These are phyloP conservation scores for Sebastolobus altivelis DNA, from an alignment of 2,797 vertebrate genomes.

Conservation along the genomic window DNA sequence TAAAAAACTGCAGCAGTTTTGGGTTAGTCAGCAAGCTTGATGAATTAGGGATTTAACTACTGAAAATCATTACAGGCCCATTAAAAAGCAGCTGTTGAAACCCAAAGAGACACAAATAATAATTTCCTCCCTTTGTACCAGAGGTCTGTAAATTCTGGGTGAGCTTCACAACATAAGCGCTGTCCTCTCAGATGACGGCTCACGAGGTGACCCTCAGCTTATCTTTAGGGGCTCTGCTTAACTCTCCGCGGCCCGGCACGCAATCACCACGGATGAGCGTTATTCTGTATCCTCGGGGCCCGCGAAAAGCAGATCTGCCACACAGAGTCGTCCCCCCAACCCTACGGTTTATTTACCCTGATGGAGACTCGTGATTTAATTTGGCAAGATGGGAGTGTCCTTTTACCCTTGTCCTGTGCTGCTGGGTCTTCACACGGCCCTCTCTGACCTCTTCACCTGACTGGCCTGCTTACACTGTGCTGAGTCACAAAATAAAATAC, in stretches of 20 bases:
- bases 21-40: not conserved
- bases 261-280: conserved; percentile 67
- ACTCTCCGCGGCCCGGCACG: not conserved
- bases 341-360: conserved; percentile 52
- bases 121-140: conserved; percentile 10
- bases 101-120: not conserved
- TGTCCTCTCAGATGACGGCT: conserved; percentile 41
- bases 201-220: conserved; percentile 41
- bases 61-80: not conserved
- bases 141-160: conserved; percentile 17
- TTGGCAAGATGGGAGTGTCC: conserved; percentile 64
- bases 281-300: conserved; percentile 50
- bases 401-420: conserved; percentile 58
- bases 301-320: conserved; percentile 55
- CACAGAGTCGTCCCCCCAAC: conserved; percentile 28
- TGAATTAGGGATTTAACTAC: not conserved
- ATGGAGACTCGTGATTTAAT: conserved; percentile 68
- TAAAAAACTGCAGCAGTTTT: not conserved
- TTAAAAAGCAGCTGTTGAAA: conserved; percentile 13
- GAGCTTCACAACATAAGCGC: conserved; percentile 25
- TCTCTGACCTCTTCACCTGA: conserved; percentile 39
- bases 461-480: conserved; percentile 11
- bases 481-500: conserved; percentile 36
- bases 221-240: conserved; percentile 43
- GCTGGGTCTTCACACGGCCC: conserved; percentile 25